Base-by-base conservation (phyloP, 2,113 vertebrate species). In the Dunckerocampus dactyliophorus region DNA sequence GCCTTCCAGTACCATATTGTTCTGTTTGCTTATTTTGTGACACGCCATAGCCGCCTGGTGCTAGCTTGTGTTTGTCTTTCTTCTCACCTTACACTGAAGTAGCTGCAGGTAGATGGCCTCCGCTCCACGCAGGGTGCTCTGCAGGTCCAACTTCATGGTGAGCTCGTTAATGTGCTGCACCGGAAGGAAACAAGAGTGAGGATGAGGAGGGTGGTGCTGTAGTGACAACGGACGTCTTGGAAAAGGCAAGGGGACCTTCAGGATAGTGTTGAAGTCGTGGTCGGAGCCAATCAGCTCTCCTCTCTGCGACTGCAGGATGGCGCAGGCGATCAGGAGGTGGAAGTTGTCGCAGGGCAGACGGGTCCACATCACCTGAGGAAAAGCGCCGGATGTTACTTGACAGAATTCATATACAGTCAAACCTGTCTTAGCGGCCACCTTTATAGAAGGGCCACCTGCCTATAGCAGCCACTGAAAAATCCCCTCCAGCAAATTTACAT, bases 221-320 rank as follows among this genome's bases (percentile, higher is more conserved):
- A 4, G 8, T 22, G 24, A 28, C 9, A 16, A 31, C 31, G 1
- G 4, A 39, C 14, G 8, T 8, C 28, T n/a, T 12, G 47, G 10
- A 37, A 17, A 59, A 5, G 22, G 47, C 20, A 22, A 3, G 47
- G 75, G 12, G 31, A 95, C 95, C 86, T 96, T 96, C n/a, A 96
- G 91, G 56, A 96, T 96, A 14, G 94, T 94, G 47, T 94, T 96
- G 67, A 95, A 95, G 80, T 95, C 94, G 5, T 94, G 93, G 76
- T 94, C 88, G 0, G 94, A 94, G 47, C 92, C 91, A 65, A 95
- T 96, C 63, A 96, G 89, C 14, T 93, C 90, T 42, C 91, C 91
- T 9, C 93, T 82, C 83, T 96, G 94, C 16, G 92, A 92, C 80
- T 93, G 82, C 42, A 97, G 89, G 73, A 96, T 95, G 2, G 92